Percentiles rank a stretch among this genome's conserved stretches.
These are phyloP conservation scores for Baronia brevicornis DNA, from an alignment of 2,888 invertebrate species.

Conservation along the genomic window DNA sequence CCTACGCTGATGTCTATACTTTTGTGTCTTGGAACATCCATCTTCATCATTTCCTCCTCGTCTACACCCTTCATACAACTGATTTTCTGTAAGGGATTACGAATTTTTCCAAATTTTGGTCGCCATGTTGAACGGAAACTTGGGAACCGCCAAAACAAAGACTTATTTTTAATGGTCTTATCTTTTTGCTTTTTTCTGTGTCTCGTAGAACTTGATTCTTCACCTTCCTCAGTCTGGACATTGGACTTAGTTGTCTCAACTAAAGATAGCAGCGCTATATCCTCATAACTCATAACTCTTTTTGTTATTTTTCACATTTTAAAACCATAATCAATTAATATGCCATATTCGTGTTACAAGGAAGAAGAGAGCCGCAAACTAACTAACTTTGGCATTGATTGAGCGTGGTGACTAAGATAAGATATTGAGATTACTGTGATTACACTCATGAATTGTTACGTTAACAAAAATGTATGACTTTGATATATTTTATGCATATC, in stretches of 20 bases:
- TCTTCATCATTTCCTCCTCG: slow-evolving; percentile 40
- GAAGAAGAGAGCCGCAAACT: slow-evolving; percentile 37
- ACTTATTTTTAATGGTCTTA: slow-evolving; percentile 22
- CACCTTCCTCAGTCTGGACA: slow-evolving; percentile 29
- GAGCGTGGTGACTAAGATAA: slow-evolving; percentile 63
- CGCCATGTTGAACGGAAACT: slow-evolving; percentile 36
- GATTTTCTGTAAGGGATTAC: slow-evolving; percentile 40
- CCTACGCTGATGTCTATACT: slow-evolving; percentile 64
- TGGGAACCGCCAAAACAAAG: slow-evolving; percentile 34
- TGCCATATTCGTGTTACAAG: slow-evolving; percentile 36
- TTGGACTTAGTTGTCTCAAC: slow-evolving; percentile 34
- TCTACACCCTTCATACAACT: slow-evolving; percentile 44
- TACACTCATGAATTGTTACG: slow-evolving; percentile 35
- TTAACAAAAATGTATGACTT: slow-evolving; percentile 17
- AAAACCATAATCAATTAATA: slow-evolving; percentile 26
- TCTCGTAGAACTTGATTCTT: slow-evolving; percentile 20
- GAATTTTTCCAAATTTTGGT: slow-evolving; percentile 40
- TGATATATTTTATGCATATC: slow-evolving; percentile 9
- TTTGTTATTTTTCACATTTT: slow-evolving; percentile 39
- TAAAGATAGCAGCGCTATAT: slow-evolving; percentile 35
- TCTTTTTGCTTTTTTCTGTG: slow-evolving; percentile 1
- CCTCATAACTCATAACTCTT: slow-evolving; percentile 51
- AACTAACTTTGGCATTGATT: slow-evolving; percentile 65
- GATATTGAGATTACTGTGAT: slow-evolving; percentile 53
- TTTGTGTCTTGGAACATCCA: slow-evolving; percentile 51